These are phyloP conservation scores for Dastarcus helophoroides DNA, from an alignment of 2,888 invertebrate genomes.

Conservation along the genomic window DNA sequence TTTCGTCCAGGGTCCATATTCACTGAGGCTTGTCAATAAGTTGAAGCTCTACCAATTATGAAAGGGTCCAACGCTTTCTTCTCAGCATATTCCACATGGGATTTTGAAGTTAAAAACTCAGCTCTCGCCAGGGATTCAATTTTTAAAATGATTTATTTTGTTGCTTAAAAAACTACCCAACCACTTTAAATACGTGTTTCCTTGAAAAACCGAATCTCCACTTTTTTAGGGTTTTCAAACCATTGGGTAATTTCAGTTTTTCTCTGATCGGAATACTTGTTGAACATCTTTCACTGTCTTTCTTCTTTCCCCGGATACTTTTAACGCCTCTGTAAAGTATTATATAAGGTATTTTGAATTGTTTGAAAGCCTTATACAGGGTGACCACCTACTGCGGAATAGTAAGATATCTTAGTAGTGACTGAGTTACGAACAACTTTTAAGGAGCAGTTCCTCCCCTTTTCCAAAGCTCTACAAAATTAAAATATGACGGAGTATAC, in stretches of 20 bases:
- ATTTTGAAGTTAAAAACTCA: constrained; percentile 17
- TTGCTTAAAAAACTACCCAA: constrained; percentile 14
- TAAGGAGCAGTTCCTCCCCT: too few relatives aligned
- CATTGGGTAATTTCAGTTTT: constrained; percentile 3
- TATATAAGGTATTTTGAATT: constrained; percentile 1
- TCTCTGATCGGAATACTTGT: constrained; percentile 3
- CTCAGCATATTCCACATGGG: constrained; percentile 16
- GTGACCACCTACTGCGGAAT: too few relatives aligned
- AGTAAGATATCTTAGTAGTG: too few relatives aligned
- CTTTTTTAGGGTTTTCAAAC: constrained; percentile 13
- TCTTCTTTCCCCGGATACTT: constrained; percentile 4
- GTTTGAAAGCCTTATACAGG: too few relatives aligned
- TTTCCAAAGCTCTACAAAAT: too few relatives aligned
- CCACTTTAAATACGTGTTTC: constrained; percentile 17
- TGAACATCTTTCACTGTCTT: constrained; percentile 1
- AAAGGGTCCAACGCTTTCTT: constrained; percentile 16
- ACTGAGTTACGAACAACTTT: too few relatives aligned
- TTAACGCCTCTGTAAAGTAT: not conserved
- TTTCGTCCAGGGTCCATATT: too few relatives aligned
- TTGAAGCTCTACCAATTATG: too few relatives aligned
- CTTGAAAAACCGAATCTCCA: constrained; percentile 1
- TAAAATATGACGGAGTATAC: too few relatives aligned
- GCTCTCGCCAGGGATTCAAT: constrained; percentile 18
- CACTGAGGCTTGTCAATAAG: too few relatives aligned
- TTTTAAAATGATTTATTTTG: constrained; percentile 20